Conservation (phyloP, 2,888 invertebrate species). For the Noctua pronuba region DNA sequence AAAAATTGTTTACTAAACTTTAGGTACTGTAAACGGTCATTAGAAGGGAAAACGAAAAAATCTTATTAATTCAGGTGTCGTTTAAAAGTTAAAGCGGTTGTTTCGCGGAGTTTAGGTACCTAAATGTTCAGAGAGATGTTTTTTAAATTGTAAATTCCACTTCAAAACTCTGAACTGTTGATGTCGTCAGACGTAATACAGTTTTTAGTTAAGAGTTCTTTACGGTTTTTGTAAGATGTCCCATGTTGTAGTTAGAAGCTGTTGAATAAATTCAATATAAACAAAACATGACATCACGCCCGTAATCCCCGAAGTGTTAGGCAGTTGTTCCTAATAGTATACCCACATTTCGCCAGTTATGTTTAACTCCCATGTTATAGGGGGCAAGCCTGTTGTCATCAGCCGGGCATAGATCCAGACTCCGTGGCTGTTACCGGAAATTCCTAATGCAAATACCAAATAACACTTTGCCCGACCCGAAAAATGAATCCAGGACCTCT, state of each 20-base stretch:
- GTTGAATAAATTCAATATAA: neutral
- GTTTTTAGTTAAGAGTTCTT: neutral
- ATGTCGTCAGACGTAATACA: neutral
- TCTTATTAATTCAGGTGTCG: neutral
- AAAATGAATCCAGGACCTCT: too few relatives aligned
- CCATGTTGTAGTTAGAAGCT: neutral
- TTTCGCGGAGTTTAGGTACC: neutral
- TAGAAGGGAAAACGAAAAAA: neutral
- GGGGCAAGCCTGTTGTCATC: too few relatives aligned
- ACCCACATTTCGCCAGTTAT: too few relatives aligned
- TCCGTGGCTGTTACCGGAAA: too few relatives aligned
- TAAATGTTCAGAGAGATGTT: neutral
- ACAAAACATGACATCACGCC: too few relatives aligned
- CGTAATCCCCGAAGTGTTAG: too few relatives aligned
- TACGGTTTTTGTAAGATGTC: neutral
- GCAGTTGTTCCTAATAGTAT: too few relatives aligned
- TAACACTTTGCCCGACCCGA: too few relatives aligned
- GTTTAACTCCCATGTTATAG: too few relatives aligned
- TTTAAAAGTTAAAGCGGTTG: conserved; percentile 6
- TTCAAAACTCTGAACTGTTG: neutral
- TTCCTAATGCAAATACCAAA: too few relatives aligned
- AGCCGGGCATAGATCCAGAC: too few relatives aligned
- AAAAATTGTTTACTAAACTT: neutral
- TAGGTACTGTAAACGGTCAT: neutral
- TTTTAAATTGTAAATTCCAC: too few relatives aligned